Percentiles rank a stretch among this genome's conserved stretches.
Conservation (phyloP, 2,113 vertebrate genomes). For the Ciconia maguari region DNA sequence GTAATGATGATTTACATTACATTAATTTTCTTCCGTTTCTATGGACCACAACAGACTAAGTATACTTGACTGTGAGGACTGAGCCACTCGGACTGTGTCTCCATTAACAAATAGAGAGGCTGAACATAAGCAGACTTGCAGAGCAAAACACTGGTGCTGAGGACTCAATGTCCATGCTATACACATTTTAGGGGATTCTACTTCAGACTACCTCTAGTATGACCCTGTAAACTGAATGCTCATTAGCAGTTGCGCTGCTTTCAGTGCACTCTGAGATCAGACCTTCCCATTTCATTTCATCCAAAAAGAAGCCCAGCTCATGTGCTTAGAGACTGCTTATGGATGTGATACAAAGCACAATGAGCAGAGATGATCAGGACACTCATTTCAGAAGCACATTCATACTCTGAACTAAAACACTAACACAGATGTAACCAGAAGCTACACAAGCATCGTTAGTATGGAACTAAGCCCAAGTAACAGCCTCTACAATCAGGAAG, state of each 20-base stretch:
- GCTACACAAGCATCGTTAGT: background rate
- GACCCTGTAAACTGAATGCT: background rate
- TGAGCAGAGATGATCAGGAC: background rate
- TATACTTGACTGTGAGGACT: background rate
- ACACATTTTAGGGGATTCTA: background rate
- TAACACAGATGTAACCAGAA: background rate
- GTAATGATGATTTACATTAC: background rate
- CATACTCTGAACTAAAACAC: background rate
- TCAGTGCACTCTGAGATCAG: background rate
- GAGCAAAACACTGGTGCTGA: background rate
- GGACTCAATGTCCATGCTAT: background rate
- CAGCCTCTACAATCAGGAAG: constrained; percentile 34
- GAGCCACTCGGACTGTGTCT: background rate
- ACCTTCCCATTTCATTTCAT: background rate
- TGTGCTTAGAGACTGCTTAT: background rate
- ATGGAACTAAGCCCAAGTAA: constrained; percentile 23
- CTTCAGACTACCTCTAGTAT: background rate
- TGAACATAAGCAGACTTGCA: background rate
- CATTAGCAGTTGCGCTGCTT: background rate
- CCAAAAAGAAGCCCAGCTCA: background rate
- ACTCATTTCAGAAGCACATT: background rate
- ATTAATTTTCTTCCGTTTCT: background rate
- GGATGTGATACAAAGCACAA: background rate
- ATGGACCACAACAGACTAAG: background rate
- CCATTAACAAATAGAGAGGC: background rate